Base-by-base conservation (phyloP, 2,888 invertebrate species). In the Autographa gamma region DNA sequence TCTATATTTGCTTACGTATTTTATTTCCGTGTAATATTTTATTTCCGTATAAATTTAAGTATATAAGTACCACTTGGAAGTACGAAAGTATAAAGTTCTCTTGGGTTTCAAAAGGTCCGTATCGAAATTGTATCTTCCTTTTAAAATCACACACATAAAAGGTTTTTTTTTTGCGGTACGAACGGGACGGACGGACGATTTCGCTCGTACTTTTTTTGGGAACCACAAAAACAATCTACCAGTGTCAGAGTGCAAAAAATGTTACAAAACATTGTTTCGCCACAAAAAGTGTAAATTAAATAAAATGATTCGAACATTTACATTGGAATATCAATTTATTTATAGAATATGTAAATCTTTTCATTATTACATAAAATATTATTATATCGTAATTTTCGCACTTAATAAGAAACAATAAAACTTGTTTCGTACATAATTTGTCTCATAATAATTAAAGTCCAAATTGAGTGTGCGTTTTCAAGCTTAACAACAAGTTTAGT, bases 171-270 rank as follows among this genome's bases (percentile, higher is more conserved):
- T 52, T 74, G 59, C 58, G n/a, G 31, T 19, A 38, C 54, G n/a
- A 14, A 18, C 43, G 63, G 34, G 14, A 60, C 69, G 31, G 69
- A 60, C 66, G 41, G 67, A 60, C 62, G 60, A 60, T 70, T 70
- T 43, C 59, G 38, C 18, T 38, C 54, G 65, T 60, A 60, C 72
- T 79, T 79, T 77, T 25, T 72, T 83, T 31, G 61, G 13, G 9
- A 18, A 31, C 1, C 56, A 75, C 61, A 82, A 83, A 82, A 81
- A 76, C 75, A 66, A 69, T 43, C 16, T 38, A 58, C 31, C 32
- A 60, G 63, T 71, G 67, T 65, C 61, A 32, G 60, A 61, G 60
- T 25, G 19, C 48, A 76, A 81, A 78, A 77, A 78, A 77, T 65
- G 56, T 78, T 74, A 67, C 70, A 61, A 61, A 81, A 74, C 74